Evolutionary conservation across 2,888 invertebrate species (phyloP), one percentile per base, ranked within the genome.

Genomic region (Acholoe squamosa): DNA sequence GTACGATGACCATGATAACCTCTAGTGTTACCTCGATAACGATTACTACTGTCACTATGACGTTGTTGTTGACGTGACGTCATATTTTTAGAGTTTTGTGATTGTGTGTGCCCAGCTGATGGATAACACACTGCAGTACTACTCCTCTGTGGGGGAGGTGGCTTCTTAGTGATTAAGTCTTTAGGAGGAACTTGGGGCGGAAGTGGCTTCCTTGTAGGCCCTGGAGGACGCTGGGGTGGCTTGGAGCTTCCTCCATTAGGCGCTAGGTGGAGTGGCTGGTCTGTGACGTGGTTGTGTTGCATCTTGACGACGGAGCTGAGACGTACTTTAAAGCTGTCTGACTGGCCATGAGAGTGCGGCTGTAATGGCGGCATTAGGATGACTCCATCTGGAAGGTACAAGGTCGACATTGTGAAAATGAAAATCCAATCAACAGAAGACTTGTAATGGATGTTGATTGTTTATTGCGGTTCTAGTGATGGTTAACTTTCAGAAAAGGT

Each of bases 291-390:
- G 28, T 89, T 33, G 14, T 89, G 54, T 33, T 89, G 89, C 89
- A 89, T 89, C 33, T 89, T 54, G 61, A 89, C 89, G 89, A 89
- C 89, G 89, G 54, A 56, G 33, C 89, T 89, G 28, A 89, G 89
- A 31, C 61, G 5, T 7, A 61, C 89, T 33, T 89, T 89, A 61
- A 89, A 89, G 33, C 61, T 56, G 56, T 89, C 89, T 16, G 89
- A 54, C 54, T 84, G 84, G n/a, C 84, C 84, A 12, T 84, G 84
- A 31, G 80, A 12, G n/a, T 52, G 84, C 12, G 84, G 84, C 54
- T 52, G 84, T 22, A 84, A 28, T n/a, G 84, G 84, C 51, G 84
- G 51, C 51, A 84, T 54, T 52, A 84, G n/a, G 16, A 84, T 34
- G 5, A 84, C 84, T 7, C 84, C 84, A 52, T 84, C 84, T 84